phyloP scores from a whole-genome alignment of 2,797 vertebrate genomes.

The Smutsia temminckii region DNA sequence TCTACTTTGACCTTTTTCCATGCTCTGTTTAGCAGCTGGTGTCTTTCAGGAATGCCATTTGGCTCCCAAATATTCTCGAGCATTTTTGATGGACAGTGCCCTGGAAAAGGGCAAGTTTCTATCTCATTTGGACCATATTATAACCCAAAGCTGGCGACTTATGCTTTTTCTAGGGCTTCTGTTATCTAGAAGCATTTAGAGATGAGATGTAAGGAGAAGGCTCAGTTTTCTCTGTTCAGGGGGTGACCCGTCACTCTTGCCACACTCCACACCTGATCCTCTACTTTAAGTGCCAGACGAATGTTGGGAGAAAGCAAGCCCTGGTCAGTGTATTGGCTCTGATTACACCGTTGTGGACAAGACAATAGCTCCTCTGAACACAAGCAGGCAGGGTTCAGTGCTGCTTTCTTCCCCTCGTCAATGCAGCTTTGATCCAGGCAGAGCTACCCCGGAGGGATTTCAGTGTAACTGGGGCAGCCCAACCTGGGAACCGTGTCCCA shows the following conservation, averaged over 20 bases:
- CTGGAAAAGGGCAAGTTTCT: neutral
- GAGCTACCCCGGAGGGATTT: neutral
- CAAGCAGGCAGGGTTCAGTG: conserved; percentile 37
- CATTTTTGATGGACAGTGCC: neutral
- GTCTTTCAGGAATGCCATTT: neutral
- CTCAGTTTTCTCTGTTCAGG: neutral
- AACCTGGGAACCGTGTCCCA: neutral
- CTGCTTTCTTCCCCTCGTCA: conserved; percentile 57
- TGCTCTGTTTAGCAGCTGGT: neutral
- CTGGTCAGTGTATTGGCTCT: conserved; percentile 39
- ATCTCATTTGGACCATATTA: neutral
- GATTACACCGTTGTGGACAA: neutral
- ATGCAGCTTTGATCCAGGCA: conserved; percentile 22
- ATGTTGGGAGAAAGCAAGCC: neutral
- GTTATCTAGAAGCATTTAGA: neutral
- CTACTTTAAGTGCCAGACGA: neutral
- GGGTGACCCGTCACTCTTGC: neutral
- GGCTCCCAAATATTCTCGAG: neutral
- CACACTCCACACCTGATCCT: neutral
- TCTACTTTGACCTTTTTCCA: neutral
- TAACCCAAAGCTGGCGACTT: neutral
- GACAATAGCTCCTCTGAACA: conserved; percentile 60
- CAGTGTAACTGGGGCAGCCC: conserved; percentile 28
- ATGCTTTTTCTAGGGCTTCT: neutral
- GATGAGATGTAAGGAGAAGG: neutral